Conservation (phyloP, 2,113 vertebrate species). For the Myiozetetes cayanensis region DNA sequence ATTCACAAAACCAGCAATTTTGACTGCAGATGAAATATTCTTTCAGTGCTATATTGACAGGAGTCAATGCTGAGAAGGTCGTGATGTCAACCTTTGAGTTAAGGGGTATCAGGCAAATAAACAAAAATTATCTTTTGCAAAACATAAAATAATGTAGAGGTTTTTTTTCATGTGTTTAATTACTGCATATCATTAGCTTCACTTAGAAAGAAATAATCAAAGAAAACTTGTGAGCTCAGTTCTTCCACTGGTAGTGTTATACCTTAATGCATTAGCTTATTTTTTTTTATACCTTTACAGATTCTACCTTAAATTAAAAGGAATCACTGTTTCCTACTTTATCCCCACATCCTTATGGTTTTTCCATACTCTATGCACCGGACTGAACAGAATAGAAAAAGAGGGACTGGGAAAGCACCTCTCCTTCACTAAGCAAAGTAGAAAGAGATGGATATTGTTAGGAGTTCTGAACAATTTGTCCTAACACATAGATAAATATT, state of each 20-base stretch:
- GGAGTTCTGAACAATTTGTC: neutral
- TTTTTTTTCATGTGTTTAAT: neutral
- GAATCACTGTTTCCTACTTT: neutral
- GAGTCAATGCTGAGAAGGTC: neutral
- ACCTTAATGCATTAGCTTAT: neutral
- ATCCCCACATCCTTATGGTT: fast-evolving
- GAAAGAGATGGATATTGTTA: neutral
- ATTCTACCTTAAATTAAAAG: neutral
- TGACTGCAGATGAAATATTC: neutral
- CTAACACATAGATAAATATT: neutral
- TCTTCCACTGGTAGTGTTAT: neutral
- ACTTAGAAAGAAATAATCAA: neutral
- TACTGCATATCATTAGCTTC: neutral
- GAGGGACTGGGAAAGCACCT: neutral
- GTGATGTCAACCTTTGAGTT: neutral
- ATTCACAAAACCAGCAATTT: neutral
- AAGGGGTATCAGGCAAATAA: neutral
- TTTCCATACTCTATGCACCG: neutral
- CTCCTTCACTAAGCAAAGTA: neutral
- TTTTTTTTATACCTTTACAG: neutral
- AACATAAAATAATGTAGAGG: neutral
- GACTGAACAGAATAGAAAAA: neutral
- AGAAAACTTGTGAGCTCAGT: neutral
- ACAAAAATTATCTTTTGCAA: neutral
- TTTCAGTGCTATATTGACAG: neutral